phyloP scores from a whole-genome alignment of 2,113 vertebrate genomes.

The Pseudorectes ferrugineus region DNA sequence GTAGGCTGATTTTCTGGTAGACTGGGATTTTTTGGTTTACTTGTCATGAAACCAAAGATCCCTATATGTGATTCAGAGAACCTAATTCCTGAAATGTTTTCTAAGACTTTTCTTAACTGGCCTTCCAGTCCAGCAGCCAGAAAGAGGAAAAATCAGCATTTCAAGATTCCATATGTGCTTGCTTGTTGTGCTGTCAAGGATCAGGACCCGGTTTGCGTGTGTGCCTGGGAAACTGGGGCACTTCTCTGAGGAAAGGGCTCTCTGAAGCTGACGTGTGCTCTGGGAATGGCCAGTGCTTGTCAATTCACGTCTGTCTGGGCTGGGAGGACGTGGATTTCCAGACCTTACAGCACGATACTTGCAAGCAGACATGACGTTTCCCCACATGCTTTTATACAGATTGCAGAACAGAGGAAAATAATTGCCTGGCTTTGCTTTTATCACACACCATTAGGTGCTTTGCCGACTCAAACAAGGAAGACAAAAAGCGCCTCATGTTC shows the following conservation, averaged over 20 bases:
- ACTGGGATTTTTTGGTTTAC: background rate
- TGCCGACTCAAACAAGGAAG: background rate
- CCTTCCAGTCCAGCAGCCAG: background rate
- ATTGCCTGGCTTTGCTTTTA: conserved; percentile 35
- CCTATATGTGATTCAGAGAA: background rate
- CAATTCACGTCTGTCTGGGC: conserved; percentile 21
- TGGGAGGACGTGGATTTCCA: background rate
- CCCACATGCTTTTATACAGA: background rate
- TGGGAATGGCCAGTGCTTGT: conserved; percentile 26
- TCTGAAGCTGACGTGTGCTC: background rate
- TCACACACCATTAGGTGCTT: conserved; percentile 32
- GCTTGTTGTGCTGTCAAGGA: background rate
- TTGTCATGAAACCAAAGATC: background rate
- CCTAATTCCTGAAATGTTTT: background rate
- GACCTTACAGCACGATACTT: background rate
- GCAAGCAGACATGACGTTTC: conserved; percentile 13
- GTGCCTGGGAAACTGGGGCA: background rate
- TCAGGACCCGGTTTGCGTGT: background rate
- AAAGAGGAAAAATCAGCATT: background rate
- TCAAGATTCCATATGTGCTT: background rate
- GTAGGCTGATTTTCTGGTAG: background rate
- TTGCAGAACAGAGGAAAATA: conserved; percentile 34
- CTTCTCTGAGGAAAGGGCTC: background rate
- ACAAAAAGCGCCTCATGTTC: background rate
- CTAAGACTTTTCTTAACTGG: background rate